phyloP scores from a whole-genome alignment of 1,140 invertebrate species.

The Anagrus nilaparvatae region DNA sequence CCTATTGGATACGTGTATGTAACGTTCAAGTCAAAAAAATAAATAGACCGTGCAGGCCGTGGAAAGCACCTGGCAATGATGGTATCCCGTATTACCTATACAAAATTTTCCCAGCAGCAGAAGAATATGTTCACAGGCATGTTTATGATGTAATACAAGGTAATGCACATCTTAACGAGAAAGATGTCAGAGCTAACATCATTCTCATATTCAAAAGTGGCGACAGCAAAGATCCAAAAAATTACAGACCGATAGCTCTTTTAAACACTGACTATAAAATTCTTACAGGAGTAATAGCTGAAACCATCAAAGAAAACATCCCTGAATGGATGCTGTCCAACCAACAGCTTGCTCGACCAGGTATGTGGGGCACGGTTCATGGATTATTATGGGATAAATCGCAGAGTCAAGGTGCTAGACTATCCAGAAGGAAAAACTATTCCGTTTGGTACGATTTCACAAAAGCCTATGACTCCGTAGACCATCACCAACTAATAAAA shows the following conservation, averaged over 20 bases:
- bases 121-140: constrained; percentile 1
- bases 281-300: constrained; percentile 17
- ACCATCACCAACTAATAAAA: constrained; percentile 14
- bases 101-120: constrained; percentile 10
- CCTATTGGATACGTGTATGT: too few relatives aligned
- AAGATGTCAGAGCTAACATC: constrained; percentile 11
- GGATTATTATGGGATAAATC: constrained; percentile 17
- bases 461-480: constrained; percentile 21
- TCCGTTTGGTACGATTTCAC: constrained; percentile 21
- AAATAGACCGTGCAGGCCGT: too few relatives aligned
- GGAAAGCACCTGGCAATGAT: constrained; percentile 14
- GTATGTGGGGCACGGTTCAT: constrained; percentile 20
- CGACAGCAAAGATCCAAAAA: constrained; percentile 6
- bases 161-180: background rate
- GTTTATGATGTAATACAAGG: background rate
- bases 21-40: too few relatives aligned
- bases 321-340: constrained; percentile 14
- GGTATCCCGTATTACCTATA: constrained; percentile 8
- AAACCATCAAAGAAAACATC: constrained; percentile 10
- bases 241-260: constrained; percentile 14
- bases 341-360: constrained; percentile 19
- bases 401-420: constrained; percentile 15
- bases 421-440: constrained; percentile 7
- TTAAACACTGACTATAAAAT: constrained; percentile 21
- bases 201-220: constrained; percentile 12